These are phyloP conservation scores for Coregonus suidteri DNA, from an alignment of 2,797 vertebrate species.

Conservation along the genomic window DNA sequence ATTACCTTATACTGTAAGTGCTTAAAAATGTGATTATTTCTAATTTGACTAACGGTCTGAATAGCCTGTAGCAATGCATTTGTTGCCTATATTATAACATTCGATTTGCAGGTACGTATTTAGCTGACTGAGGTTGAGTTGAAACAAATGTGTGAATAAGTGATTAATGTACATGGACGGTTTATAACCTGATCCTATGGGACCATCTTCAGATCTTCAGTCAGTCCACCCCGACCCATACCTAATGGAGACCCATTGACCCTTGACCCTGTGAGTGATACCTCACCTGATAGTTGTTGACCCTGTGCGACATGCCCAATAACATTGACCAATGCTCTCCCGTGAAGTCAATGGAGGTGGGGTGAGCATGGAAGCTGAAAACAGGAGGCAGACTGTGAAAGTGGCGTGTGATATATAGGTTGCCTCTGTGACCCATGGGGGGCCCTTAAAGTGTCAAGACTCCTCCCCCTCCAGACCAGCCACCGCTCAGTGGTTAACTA, in stretches of 20 bases:
- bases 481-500: slow-evolving; percentile 10
- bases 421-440: slow-evolving; percentile 37
- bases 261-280: no score
- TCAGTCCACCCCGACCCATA: neutral
- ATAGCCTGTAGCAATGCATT: neutral
- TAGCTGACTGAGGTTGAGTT: neutral
- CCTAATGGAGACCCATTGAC: slow-evolving; percentile 24
- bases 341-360: neutral
- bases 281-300: neutral
- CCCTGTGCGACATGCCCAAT: neutral
- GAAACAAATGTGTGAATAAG: neutral
- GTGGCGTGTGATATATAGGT: neutral
- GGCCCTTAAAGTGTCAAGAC: slow-evolving; percentile 35
- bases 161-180: neutral
- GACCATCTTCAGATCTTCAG: neutral
- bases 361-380: no score
- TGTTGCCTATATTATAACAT: neutral
- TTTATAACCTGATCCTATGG: slow-evolving; percentile 1
- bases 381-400: slow-evolving; percentile 50
- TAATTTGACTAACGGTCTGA: neutral
- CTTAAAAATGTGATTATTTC: neutral
- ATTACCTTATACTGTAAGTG: neutral
- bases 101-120: neutral
- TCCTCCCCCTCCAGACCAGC: slow-evolving; percentile 23
- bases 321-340: no score